Percentiles rank a stretch among this genome's conserved stretches.
Evolutionary conservation across 2,888 invertebrate genomes (phyloP).

Genomic region (Blastobasis adustella): DNA sequence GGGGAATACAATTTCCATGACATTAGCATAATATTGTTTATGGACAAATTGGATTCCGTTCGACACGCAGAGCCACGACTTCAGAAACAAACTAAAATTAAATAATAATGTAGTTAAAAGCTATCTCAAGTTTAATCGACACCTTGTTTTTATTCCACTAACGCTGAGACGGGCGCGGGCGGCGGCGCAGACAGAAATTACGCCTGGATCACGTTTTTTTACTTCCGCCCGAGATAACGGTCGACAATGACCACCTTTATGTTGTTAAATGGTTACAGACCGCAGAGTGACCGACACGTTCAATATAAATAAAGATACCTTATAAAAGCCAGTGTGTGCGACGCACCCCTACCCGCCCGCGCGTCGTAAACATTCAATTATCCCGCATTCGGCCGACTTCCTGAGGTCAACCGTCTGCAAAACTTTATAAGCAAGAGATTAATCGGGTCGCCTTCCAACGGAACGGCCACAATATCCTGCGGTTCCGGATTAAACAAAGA

Average conservation of each 20-base stretch:
- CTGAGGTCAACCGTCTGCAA: conserved; percentile 34
- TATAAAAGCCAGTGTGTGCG: conserved; percentile 28
- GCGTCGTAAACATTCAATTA: conserved; percentile 51
- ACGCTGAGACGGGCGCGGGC: conserved; percentile 42
- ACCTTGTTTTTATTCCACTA: conserved; percentile 58
- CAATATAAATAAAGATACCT: conserved; percentile 26
- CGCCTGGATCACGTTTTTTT: conserved; percentile 55
- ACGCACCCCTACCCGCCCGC: conserved; percentile 24
- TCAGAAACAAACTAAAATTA: conserved; percentile 51
- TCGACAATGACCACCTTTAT: conserved; percentile 59
- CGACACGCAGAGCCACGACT: conserved; percentile 29
- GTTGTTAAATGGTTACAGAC: conserved; percentile 54
- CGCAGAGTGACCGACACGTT: conserved; percentile 44
- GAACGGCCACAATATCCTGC: conserved; percentile 51
- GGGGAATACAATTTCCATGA: conserved; percentile 9
- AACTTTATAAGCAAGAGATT: conserved; percentile 38
- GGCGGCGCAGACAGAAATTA: conserved; percentile 53
- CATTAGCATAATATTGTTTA: conserved; percentile 11
- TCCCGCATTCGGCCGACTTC: conserved; percentile 53
- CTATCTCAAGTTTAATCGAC: conserved; percentile 62
- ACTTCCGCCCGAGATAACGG: conserved; percentile 66
- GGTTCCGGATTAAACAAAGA: conserved; percentile 54
- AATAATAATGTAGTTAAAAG: conserved; percentile 54
- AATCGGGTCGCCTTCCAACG: conserved; percentile 43
- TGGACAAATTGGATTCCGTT: conserved; percentile 25